Percentiles rank a stretch among this genome's conserved stretches.
phyloP scores from a whole-genome alignment of 2,888 invertebrate genomes.

The Atethmia centrago region DNA sequence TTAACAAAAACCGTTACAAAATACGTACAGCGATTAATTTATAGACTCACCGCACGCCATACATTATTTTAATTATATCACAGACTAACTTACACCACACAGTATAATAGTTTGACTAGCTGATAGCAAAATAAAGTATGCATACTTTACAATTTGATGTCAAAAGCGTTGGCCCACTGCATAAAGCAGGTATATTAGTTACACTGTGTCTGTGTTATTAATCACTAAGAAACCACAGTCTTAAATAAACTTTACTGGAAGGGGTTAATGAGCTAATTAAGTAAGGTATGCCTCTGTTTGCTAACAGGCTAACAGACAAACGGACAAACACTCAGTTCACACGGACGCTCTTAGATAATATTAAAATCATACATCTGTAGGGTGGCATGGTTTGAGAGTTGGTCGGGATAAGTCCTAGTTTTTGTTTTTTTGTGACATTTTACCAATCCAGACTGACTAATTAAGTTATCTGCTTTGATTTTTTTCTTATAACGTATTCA shows the following conservation, averaged over 20 bases:
- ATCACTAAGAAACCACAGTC: neutral
- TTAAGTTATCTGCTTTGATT: no score
- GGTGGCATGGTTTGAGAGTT: neutral
- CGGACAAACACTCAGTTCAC: constrained; percentile 44
- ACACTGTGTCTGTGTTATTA: neutral
- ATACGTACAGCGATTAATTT: neutral
- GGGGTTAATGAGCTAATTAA: constrained; percentile 48
- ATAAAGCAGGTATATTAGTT: neutral
- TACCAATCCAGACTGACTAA: neutral
- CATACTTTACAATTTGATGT: neutral
- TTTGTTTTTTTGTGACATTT: neutral
- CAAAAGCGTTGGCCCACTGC: neutral
- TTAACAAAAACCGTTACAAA: neutral
- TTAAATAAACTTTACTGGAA: constrained; percentile 5
- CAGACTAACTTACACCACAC: neutral
- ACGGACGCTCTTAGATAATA: constrained; percentile 40
- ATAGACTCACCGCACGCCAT: neutral
- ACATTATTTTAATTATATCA: neutral
- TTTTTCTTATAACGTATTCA: no score
- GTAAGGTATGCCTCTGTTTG: constrained; percentile 33
- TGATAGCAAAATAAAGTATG: neutral
- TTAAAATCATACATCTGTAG: constrained; percentile 53
- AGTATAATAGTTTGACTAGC: neutral
- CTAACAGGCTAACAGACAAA: constrained; percentile 19
- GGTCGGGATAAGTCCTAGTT: constrained; percentile 13